phyloP scores from a whole-genome alignment of 1,140 invertebrate species.

The Caenorhabditis briggsae region DNA sequence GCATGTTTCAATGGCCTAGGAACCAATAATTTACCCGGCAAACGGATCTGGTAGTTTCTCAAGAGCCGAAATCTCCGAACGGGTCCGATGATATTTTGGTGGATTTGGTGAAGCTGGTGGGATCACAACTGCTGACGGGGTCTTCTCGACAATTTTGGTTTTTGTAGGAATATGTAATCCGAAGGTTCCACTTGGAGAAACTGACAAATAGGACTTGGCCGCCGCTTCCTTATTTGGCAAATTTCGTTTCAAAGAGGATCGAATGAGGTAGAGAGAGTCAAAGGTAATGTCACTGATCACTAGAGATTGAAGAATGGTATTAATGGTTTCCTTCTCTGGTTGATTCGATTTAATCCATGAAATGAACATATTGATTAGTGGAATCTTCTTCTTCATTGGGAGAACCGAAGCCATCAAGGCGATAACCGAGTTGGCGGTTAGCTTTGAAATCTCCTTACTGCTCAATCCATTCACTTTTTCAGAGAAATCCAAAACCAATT shows the following conservation, averaged over 20 bases:
- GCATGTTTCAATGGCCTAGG: too few relatives aligned
- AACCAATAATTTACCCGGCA: background rate
- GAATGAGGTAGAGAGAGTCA: background rate
- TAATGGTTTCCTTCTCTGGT: slow-evolving; percentile 12
- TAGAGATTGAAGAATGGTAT: slow-evolving; percentile 17
- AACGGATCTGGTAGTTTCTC: slow-evolving; percentile 6
- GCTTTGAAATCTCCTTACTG: background rate
- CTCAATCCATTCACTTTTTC: slow-evolving; percentile 3
- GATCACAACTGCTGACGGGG: background rate
- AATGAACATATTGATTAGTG: slow-evolving; percentile 44
- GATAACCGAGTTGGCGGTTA: slow-evolving; percentile 17
- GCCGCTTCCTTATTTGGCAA: background rate
- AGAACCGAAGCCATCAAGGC: slow-evolving; percentile 38
- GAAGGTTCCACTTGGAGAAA: slow-evolving; percentile 36
- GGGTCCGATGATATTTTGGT: background rate
- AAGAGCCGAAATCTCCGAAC: background rate
- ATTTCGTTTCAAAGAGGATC: slow-evolving; percentile 23
- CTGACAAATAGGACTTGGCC: background rate
- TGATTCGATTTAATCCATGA: background rate
- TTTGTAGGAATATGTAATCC: slow-evolving; percentile 2
- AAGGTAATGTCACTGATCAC: slow-evolving; percentile 35
- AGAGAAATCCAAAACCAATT: background rate
- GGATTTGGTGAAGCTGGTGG: background rate
- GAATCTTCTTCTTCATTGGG: slow-evolving; percentile 35
- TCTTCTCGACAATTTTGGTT: background rate